These are phyloP conservation scores for Speoplatyrhinus poulsoni DNA, from an alignment of 2,113 vertebrate species.

Conservation along the genomic window DNA sequence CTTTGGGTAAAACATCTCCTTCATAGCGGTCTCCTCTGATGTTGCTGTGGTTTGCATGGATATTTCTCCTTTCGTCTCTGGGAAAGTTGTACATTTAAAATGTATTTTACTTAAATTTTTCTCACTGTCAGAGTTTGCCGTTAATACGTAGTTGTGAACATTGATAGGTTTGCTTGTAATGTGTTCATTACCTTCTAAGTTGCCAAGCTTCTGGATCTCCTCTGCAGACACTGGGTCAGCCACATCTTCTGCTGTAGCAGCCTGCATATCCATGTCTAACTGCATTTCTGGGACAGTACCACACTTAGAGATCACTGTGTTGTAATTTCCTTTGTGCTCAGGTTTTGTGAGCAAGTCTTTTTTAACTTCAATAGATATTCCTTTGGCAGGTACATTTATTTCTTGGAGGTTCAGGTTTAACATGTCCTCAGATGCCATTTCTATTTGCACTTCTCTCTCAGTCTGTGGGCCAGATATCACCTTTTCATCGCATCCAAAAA, in stretches of 20 bases:
- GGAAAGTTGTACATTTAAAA: not conserved
- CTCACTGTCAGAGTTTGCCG: constrained; percentile 1
- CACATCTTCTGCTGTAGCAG: not conserved
- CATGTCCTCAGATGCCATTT: too few species aligned
- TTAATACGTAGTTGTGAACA: not conserved
- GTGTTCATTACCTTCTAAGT: not conserved
- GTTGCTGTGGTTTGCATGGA: constrained; percentile 15
- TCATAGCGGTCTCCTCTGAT: constrained; percentile 20
- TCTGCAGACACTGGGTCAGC: not conserved
- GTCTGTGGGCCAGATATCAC: not conserved
- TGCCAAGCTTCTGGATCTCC: not conserved
- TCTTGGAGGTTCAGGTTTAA: not conserved
- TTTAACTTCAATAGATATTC: too few species aligned
- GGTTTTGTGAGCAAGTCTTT: too few species aligned
- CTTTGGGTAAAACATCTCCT: not conserved
- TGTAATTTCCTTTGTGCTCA: too few species aligned
- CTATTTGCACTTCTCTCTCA: too few species aligned
- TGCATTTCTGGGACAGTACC: not conserved
- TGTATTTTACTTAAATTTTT: not conserved
- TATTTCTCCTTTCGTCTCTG: constrained; percentile 15
- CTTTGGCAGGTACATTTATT: too few species aligned
- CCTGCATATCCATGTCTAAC: too few species aligned
- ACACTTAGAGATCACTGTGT: not conserved
- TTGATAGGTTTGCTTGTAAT: not conserved
- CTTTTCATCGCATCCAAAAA: constrained; percentile 5